phyloP scores from a whole-genome alignment of 1,140 invertebrate species.

The Sitophilus oryzae region DNA sequence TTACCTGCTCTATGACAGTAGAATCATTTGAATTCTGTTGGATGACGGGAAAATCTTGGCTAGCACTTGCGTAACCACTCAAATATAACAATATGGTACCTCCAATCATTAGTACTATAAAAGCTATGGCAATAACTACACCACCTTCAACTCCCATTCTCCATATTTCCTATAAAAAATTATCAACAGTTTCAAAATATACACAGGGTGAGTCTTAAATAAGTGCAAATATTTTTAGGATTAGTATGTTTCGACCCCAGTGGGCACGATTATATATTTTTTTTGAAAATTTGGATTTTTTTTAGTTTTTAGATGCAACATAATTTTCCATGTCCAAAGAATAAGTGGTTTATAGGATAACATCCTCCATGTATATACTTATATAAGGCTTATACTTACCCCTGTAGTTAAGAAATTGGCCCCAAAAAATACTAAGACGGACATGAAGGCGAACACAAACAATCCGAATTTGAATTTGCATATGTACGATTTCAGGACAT shows the following conservation, averaged over 20 bases:
- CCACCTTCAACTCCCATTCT: conserved; percentile 15
- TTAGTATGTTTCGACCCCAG: no score
- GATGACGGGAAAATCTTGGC: background rate
- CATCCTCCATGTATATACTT: background rate
- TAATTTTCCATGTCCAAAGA: no score
- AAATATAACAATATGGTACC: conserved; percentile 13
- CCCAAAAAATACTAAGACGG: conserved; percentile 17
- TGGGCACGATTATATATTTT: no score
- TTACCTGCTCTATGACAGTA: no score
- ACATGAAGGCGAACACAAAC: conserved; percentile 5
- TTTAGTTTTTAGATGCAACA: no score
- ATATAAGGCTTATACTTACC: conserved; percentile 1
- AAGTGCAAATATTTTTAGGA: no score
- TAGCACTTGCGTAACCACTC: conserved; percentile 1
- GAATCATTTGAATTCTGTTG: conserved; percentile 2
- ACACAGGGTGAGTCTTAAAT: no score
- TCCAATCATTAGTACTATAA: conserved; percentile 10
- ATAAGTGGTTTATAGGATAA: background rate
- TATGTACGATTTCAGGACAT: conserved; percentile 7
- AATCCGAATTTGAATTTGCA: conserved; percentile 17
- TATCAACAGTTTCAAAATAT: no score
- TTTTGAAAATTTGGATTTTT: no score
- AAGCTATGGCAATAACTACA: conserved; percentile 10
- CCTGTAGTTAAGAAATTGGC: conserved; percentile 20
- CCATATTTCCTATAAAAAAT: conserved; percentile 14